Evolutionary conservation across 2,888 invertebrate genomes (phyloP), one percentile per base, ranked within the genome.

Genomic region (Criorhina ranunculi): DNA sequence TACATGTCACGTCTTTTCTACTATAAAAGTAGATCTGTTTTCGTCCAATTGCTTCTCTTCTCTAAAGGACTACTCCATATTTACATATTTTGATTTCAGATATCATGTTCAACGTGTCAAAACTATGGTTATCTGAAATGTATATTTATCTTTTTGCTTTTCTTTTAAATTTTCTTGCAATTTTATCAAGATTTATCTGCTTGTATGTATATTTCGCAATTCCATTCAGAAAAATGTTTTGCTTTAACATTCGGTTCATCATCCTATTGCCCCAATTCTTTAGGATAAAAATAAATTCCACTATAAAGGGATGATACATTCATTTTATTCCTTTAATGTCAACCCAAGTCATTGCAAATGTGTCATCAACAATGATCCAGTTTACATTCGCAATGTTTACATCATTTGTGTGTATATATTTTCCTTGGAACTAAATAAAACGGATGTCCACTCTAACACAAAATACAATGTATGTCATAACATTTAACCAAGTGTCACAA

Each of bases 341-440:
- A 66, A 66, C 29, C 51, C 15, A 35, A 66, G 51, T 29, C 51
- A 40, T 40, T 31, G 5, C 29, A 37, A 35, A 67, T 15, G 9
- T 66, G 51, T 29, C 40, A 37, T 12, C 9, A 35, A 1, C 37
- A 51, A 12, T 62, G 37, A 9, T 62, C 31, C 31, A 5, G 17
- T 57, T 37, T 6, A 24, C 5, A 57, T n/a, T 24, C 31, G 1
- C 9, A 8, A 31, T 8, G n/a, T 11, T 31, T 12, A 3, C 24
- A 24, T 4, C 24, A 24, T 1, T 12, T 31, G 2, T 59, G 37
- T 40, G 8, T 37, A 24, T 31, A n/a, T n/a, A n/a, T 9, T 40
- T 24, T 31, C 5, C 2, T 24, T 59, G 9, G 4, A 59, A 24
- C 5, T 24, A 1, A 6, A 12, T 59, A 40, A 60, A 55, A 55